phyloP scores from a whole-genome alignment of 2,888 invertebrate genomes.

The Syrphus vitripennis region DNA sequence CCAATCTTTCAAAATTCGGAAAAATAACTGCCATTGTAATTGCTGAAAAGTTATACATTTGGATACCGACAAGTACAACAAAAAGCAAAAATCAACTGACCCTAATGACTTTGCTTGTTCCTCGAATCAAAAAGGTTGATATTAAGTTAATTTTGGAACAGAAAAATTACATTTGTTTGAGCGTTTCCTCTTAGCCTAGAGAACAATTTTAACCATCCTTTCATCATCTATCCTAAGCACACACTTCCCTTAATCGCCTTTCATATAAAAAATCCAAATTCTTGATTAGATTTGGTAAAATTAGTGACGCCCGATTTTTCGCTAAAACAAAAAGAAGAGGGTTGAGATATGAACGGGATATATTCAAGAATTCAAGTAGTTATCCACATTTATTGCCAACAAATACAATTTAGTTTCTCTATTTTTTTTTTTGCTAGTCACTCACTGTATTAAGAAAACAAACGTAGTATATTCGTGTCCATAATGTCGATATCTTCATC shows the following conservation, averaged over 20 bases:
- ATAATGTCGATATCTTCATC: constrained; percentile 28
- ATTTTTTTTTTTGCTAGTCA: not conserved
- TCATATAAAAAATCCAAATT: not conserved
- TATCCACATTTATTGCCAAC: not conserved
- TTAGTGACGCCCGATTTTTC: not conserved
- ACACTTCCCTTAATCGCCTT: not conserved
- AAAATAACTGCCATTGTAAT: too few species aligned
- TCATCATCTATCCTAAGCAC: not conserved
- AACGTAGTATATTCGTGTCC: constrained; percentile 4
- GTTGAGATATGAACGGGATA: not conserved
- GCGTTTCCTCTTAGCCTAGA: too few species aligned
- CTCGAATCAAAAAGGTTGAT: not conserved
- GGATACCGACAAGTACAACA: too few species aligned
- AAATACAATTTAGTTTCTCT: not conserved
- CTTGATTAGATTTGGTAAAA: not conserved
- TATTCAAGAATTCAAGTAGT: not conserved
- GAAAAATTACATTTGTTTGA: not conserved
- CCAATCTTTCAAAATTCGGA: too few species aligned
- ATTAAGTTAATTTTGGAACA: not conserved
- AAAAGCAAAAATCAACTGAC: too few species aligned
- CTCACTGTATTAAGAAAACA: constrained; percentile 9
- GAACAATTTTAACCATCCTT: not conserved
- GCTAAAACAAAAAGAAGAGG: not conserved
- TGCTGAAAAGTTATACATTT: too few species aligned
- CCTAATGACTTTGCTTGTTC: not conserved